Evolutionary conservation across 2,888 invertebrate species (phyloP), one percentile per base, ranked within the genome.

Genomic region (Rotaria macrura): DNA sequence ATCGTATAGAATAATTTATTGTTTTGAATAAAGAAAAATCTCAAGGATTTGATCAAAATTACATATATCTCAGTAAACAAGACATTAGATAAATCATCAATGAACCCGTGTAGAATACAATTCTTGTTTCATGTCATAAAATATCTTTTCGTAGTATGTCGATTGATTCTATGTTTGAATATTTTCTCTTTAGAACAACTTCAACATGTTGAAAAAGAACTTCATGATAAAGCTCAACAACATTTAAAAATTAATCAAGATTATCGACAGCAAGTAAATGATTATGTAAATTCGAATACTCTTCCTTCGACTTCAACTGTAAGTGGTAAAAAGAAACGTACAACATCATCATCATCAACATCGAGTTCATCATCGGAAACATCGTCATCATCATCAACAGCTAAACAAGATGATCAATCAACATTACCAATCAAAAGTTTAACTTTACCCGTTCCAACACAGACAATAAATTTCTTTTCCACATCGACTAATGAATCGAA

Each of bases 401-500:
- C 43, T 14, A 34, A 65, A n/a, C 25, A 83, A 34, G 47, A 83
- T n/a, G 43, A 83, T 25, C 43, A n/a, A 83, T 23, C 23, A 29
- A 17, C 9, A 12, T 29, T 20, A 25, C 47, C 43, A 6, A 14
- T n/a, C 10, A 47, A n/a, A 6, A 47, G 14, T 47, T 14, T 47
- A 47, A 47, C 47, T 12, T 29, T 83, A 40, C 83, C 83, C 10
- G n/a, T 29, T 5, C 49, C 83, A 47, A 43, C 47, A 34, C 65
- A 65, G 38, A 65, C 65, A 34, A 65, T 65, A 20, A 65, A 65
- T 34, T 65, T 83, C 20, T 49, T 47, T n/a, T 83, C 83, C 23
- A n/a, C 47, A 97, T 99, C 88, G 93, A 99, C 88, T 97, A 98
- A 92, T 97, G 86, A 85, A 57, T 84, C 65, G 47, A 84, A 47